Conservation (phyloP, 2,113 vertebrate species). For the Macquaria australasica region DNA sequence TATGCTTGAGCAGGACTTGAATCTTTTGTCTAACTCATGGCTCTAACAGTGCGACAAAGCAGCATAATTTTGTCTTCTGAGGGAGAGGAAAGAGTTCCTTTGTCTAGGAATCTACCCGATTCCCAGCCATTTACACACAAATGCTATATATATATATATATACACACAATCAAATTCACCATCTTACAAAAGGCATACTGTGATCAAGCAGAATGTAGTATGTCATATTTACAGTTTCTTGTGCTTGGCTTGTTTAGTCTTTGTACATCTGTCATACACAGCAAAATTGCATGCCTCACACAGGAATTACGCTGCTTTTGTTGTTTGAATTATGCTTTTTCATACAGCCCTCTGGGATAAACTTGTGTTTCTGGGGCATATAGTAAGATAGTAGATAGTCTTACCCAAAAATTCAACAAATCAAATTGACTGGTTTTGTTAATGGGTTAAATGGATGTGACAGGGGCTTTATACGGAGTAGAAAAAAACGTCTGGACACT, state of each 20-base stretch:
- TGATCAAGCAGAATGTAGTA: neutral
- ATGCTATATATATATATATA: too few species aligned
- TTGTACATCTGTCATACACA: neutral
- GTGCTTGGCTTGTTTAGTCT: neutral
- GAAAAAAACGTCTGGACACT: slow-evolving; percentile 11
- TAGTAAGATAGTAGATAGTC: neutral
- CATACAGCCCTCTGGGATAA: neutral
- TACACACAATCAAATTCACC: neutral
- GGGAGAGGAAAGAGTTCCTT: neutral
- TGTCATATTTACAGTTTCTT: neutral
- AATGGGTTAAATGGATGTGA: neutral
- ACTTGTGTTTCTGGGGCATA: neutral
- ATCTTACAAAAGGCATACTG: neutral
- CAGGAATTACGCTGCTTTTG: neutral
- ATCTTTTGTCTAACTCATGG: too few species aligned
- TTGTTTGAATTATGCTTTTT: neutral
- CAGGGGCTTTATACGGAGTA: neutral
- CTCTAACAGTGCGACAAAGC: neutral
- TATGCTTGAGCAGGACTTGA: neutral
- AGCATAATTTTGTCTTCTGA: neutral
- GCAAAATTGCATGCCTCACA: neutral
- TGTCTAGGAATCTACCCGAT: neutral
- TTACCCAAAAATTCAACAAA: neutral
- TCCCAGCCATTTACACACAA: neutral
- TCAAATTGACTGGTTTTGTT: neutral